Conservation (phyloP, 2,888 invertebrate genomes). For the Lissonota sp. region DNA sequence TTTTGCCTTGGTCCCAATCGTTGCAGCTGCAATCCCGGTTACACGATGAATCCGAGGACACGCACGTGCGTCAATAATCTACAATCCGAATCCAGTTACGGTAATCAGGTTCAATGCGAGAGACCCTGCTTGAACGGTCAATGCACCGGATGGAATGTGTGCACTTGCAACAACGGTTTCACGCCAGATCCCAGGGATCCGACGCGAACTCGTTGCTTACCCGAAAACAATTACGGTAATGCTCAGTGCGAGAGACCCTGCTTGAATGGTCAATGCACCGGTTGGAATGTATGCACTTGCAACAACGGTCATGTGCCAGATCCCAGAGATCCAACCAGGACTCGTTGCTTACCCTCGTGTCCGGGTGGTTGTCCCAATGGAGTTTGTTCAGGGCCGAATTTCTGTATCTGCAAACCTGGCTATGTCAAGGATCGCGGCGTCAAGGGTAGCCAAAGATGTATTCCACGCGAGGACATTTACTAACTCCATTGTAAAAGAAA, state of each 20-base stretch:
- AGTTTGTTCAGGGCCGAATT: constrained; percentile 89
- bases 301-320: constrained; percentile 83
- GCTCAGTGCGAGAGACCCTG: constrained; percentile 82
- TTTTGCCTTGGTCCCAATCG: constrained; percentile 85
- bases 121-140: constrained; percentile 84
- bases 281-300: constrained; percentile 81
- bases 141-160: constrained; percentile 83
- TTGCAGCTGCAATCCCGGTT: constrained; percentile 86
- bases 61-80: constrained; percentile 41
- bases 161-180: constrained; percentile 83
- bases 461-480: constrained; percentile 82
- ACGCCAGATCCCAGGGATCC: constrained; percentile 76
- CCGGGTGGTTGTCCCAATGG: constrained; percentile 91
- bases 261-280: constrained; percentile 85
- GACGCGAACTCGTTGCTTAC: constrained; percentile 84
- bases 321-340: constrained; percentile 68
- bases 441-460: constrained; percentile 88
- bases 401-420: constrained; percentile 90
- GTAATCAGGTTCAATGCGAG: constrained; percentile 82
- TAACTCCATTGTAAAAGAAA: not conserved
- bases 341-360: constrained; percentile 87
- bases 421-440: constrained; percentile 87
- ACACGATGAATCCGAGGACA: constrained; percentile 83
- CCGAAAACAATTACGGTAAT: too few species aligned
- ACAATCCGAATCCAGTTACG: not conserved